phyloP scores from a whole-genome alignment of 2,888 invertebrate species.

The Hydrotaea cyrtoneurina region DNA sequence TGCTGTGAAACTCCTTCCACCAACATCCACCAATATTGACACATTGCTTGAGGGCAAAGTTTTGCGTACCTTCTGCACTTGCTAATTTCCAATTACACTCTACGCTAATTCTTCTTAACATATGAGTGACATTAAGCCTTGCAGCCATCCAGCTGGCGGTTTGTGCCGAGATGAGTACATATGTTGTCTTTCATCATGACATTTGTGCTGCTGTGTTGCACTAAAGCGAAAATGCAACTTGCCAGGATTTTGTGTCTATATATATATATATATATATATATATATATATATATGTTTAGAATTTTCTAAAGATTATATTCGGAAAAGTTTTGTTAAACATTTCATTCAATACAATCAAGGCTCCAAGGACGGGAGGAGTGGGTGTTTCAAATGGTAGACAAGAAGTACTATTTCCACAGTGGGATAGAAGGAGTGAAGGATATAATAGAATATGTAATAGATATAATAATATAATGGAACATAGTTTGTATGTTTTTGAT shows the following conservation, averaged over 20 bases:
- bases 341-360: constrained; percentile 16
- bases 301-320: constrained; percentile 57
- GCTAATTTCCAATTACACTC: constrained; percentile 63
- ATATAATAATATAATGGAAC: too few species aligned
- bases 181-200: constrained; percentile 3
- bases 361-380: background rate
- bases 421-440: background rate
- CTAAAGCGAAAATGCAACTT: constrained; percentile 59
- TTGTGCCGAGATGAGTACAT: background rate
- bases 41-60: constrained; percentile 43
- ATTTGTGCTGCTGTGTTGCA: constrained; percentile 3
- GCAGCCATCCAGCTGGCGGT: constrained; percentile 23
- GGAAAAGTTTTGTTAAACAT: constrained; percentile 33
- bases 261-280: constrained; percentile 26
- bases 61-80: constrained; percentile 40
- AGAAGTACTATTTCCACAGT: background rate
- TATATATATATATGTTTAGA: constrained; percentile 42
- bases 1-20: background rate
- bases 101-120: constrained; percentile 45
- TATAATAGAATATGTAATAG: too few species aligned
- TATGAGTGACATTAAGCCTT: constrained; percentile 66
- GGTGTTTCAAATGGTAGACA: background rate
- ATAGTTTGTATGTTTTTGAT: too few species aligned
- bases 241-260: constrained; percentile 56
- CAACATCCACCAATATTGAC: constrained; percentile 62